A percentile compares a stretch with the other conserved stretches of the same genome.
Evolutionary conservation across 2,888 invertebrate species (phyloP).

Genomic region (Spodoptera littoralis): DNA sequence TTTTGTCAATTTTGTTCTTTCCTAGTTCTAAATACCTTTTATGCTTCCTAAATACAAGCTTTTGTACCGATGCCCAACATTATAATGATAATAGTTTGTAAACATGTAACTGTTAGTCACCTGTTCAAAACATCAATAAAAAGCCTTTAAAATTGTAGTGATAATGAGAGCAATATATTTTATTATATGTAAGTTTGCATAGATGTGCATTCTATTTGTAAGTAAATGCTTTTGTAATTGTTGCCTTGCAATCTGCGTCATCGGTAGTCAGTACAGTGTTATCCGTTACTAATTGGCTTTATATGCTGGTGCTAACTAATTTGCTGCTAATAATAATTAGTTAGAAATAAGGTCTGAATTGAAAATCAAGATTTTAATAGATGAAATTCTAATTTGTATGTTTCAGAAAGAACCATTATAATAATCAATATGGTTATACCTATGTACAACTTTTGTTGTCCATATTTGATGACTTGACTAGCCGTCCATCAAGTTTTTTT

Average conservation of each 20-base stretch:
- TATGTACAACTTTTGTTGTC: constrained; percentile 8
- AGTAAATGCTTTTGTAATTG: constrained; percentile 30
- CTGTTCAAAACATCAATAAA: constrained; percentile 11
- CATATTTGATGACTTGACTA: constrained; percentile 19
- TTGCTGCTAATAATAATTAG: constrained; percentile 56
- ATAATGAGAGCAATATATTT: constrained; percentile 43
- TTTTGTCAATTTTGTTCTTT: too few relatives aligned
- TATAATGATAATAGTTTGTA: too few relatives aligned
- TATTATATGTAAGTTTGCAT: constrained; percentile 7
- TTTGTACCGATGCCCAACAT: too few relatives aligned
- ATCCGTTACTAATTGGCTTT: constrained; percentile 50
- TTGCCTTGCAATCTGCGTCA: constrained; percentile 11
- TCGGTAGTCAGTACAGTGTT: constrained; percentile 18
- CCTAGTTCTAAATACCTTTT: too few relatives aligned
- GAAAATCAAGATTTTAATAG: constrained; percentile 14
- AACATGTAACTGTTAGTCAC: neutral
- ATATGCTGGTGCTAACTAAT: constrained; percentile 65
- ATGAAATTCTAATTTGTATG: constrained; percentile 12
- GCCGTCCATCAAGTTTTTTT: constrained; percentile 28
- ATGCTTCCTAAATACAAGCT: too few relatives aligned
- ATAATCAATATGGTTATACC: neutral
- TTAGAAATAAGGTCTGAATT: constrained; percentile 39
- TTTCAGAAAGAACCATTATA: constrained; percentile 3
- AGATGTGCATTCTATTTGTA: constrained; percentile 21
- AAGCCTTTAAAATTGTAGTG: constrained; percentile 20